These are phyloP conservation scores for Gryllus longicercus DNA, from an alignment of 2,888 invertebrate species.

Conservation along the genomic window DNA sequence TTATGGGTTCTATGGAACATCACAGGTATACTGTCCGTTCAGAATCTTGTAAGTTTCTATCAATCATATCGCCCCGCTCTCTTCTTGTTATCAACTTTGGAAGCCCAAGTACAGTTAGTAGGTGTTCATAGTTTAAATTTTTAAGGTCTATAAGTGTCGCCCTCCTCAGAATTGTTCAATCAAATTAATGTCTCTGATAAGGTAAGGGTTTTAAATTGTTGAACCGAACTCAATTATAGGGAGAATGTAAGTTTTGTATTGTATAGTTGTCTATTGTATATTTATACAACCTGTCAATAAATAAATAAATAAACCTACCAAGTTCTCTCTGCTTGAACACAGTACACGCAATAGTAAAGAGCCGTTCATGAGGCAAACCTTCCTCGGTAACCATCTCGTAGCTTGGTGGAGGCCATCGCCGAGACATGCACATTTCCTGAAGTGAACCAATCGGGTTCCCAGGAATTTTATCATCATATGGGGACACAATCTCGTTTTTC, in stretches of 20 bases:
- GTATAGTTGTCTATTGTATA: not conserved
- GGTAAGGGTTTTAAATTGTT: too few species aligned
- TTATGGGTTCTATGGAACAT: not conserved
- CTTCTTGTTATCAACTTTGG: too few species aligned
- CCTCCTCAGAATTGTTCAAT: too few species aligned
- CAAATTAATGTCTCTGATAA: too few species aligned
- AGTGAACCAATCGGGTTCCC: slow-evolving; percentile 95
- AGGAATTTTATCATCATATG: slow-evolving; percentile 72
- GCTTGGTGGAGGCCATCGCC: slow-evolving; percentile 90
- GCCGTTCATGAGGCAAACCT: slow-evolving; percentile 87
- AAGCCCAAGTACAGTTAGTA: too few species aligned
- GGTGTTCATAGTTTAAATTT: too few species aligned
- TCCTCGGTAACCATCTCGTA: slow-evolving; percentile 87
- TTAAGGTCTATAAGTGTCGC: too few species aligned
- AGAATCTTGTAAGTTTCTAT: not conserved
- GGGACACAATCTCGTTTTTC: slow-evolving; percentile 33
- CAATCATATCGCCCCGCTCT: not conserved
- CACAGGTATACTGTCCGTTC: too few species aligned
- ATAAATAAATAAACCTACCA: slow-evolving; percentile 43
- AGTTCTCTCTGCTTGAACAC: slow-evolving; percentile 78
- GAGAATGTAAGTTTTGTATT: too few species aligned
- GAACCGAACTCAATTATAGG: too few species aligned
- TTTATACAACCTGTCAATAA: not conserved
- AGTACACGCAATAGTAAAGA: slow-evolving; percentile 88
- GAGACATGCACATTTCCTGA: slow-evolving; percentile 90